Evolutionary conservation across 1,140 invertebrate species (phyloP).

Genomic region (Stegodyphus dumicola): DNA sequence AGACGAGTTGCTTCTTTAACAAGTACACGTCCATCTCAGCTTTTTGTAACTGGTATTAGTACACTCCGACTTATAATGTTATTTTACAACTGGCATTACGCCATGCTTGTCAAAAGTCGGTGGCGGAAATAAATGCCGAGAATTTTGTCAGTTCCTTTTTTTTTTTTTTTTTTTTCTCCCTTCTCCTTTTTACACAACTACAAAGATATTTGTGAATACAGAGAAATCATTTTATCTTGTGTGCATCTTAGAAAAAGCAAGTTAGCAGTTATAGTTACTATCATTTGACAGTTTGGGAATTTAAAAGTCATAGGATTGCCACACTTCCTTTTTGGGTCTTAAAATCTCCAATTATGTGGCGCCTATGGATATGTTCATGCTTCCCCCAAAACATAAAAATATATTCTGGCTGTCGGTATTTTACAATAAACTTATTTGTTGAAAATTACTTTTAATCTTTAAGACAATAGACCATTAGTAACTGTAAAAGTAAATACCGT

Average conservation of each 20-base stretch:
- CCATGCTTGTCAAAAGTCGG: slow-evolving; percentile 23
- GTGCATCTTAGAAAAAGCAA: neutral
- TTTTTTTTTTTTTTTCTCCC: neutral
- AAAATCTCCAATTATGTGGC: no score
- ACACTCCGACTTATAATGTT: slow-evolving; percentile 32
- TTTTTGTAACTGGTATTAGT: slow-evolving; percentile 1
- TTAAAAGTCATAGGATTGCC: no score
- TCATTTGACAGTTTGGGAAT: no score
- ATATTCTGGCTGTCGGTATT: neutral
- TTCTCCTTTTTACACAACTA: neutral
- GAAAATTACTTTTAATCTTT: no score
- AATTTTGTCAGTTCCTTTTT: slow-evolving; percentile 44
- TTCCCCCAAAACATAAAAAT: neutral
- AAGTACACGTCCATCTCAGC: slow-evolving; percentile 26
- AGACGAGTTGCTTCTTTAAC: slow-evolving; percentile 30
- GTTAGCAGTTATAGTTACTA: no score
- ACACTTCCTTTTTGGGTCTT: no score
- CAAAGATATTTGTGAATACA: neutral
- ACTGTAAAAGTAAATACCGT: no score
- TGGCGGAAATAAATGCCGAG: slow-evolving; percentile 46
- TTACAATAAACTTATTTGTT: neutral
- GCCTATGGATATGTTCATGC: no score
- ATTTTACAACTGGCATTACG: slow-evolving; percentile 56
- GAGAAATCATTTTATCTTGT: neutral
- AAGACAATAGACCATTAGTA: no score